These are phyloP conservation scores for Polydrusus tereticollis DNA, from an alignment of 2,888 invertebrate species.

Conservation along the genomic window DNA sequence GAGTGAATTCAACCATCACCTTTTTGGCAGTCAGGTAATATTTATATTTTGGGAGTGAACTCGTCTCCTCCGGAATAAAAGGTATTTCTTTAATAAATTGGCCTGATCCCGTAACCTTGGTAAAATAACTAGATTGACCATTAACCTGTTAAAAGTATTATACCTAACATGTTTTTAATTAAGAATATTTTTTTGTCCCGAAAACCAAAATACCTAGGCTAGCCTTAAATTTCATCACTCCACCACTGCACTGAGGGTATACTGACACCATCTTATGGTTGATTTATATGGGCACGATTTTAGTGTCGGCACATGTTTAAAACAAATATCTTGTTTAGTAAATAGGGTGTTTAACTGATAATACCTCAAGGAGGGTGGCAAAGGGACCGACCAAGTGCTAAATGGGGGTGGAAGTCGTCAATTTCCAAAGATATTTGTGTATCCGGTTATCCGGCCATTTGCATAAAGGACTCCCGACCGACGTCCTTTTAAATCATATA, in stretches of 20 bases:
- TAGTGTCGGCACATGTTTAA: constrained; percentile 41
- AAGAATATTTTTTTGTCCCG: too few relatives aligned
- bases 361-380: constrained; percentile 37
- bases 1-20: too few relatives aligned
- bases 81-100: too few relatives aligned
- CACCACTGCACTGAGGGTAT: neutral
- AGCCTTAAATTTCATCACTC: neutral
- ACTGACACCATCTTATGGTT: constrained; percentile 15
- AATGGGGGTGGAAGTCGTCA: constrained; percentile 56
- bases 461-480: neutral
- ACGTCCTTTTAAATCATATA: neutral
- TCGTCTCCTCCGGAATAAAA: too few relatives aligned
- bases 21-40: too few relatives aligned
- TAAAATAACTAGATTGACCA: too few relatives aligned
- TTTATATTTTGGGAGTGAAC: too few relatives aligned
- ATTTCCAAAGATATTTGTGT: constrained; percentile 49
- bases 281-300: constrained; percentile 34
- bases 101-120: too few relatives aligned
- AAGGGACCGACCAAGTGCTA: constrained; percentile 53
- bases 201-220: too few relatives aligned
- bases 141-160: too few relatives aligned
- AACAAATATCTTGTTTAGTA: constrained; percentile 60
- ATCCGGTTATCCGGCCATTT: constrained; percentile 49
- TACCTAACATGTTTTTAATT: too few relatives aligned
- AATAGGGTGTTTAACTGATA: constrained; percentile 54